A percentile compares a stretch with the other conserved stretches of the same genome.
phyloP scores from a whole-genome alignment of 2,888 invertebrate species.

The Heliconius erato region DNA sequence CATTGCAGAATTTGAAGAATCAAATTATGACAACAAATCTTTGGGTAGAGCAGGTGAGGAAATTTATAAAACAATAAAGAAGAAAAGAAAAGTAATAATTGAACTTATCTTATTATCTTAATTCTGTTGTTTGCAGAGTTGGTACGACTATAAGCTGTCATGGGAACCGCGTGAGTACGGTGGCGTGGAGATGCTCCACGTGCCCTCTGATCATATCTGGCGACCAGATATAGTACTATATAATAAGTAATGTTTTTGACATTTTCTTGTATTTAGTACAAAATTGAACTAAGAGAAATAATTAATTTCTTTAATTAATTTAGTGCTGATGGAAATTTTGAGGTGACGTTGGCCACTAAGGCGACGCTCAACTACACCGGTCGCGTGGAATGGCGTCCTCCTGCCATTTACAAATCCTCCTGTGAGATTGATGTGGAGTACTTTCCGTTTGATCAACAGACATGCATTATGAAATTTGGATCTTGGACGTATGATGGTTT shows the following conservation, averaged over 20 bases:
- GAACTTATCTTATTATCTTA: background rate
- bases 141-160: slow-evolving; percentile 97
- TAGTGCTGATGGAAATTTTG: slow-evolving; percentile 96
- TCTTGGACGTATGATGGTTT: slow-evolving; percentile 98
- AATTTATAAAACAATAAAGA: background rate
- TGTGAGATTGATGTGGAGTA: slow-evolving; percentile 97
- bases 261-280: background rate
- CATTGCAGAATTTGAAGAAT: slow-evolving; percentile 95
- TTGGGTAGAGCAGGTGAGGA: slow-evolving; percentile 91
- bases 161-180: slow-evolving; percentile 98
- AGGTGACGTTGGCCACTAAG: slow-evolving; percentile 95
- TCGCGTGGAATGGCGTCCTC: slow-evolving; percentile 97
- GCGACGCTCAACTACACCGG: slow-evolving; percentile 95
- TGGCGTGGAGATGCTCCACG: slow-evolving; percentile 97
- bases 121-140: slow-evolving; percentile 86
- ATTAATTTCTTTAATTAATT: slow-evolving; percentile 53
- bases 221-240: slow-evolving; percentile 97
- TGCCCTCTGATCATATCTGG: slow-evolving; percentile 98
- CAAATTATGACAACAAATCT: slow-evolving; percentile 98
- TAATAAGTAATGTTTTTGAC: slow-evolving; percentile 89
- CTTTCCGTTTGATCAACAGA: slow-evolving; percentile 97
- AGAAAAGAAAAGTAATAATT: background rate
- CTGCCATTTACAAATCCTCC: slow-evolving; percentile 97
- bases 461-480: slow-evolving; percentile 96
- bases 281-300: background rate